These are phyloP conservation scores for Micropterix aruncella DNA, from an alignment of 2,888 invertebrate genomes.

Conservation along the genomic window DNA sequence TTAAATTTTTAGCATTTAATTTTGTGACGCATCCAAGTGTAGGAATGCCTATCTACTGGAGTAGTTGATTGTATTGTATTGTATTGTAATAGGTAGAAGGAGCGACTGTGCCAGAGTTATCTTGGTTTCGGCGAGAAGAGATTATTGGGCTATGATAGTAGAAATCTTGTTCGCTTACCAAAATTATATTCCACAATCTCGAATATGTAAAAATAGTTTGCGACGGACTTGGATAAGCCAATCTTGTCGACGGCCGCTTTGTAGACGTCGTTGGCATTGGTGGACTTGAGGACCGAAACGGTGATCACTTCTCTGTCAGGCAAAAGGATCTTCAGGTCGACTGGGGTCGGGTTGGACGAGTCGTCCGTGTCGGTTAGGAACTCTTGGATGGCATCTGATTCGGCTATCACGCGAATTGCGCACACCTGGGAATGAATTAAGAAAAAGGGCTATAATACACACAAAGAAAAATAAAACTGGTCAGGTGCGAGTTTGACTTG, in stretches of 20 bases:
- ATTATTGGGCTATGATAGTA: too few species aligned
- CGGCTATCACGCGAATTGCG: constrained; percentile 94
- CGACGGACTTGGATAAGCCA: constrained; percentile 62
- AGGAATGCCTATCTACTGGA: too few species aligned
- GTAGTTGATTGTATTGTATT: too few species aligned
- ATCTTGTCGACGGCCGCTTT: constrained; percentile 75
- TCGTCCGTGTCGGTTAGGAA: constrained; percentile 90
- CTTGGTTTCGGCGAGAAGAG: too few species aligned
- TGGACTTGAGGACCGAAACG: constrained; percentile 77
- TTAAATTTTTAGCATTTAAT: too few species aligned
- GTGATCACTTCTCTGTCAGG: constrained; percentile 86
- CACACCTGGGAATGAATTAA: constrained; percentile 46
- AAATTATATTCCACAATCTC: constrained; percentile 97
- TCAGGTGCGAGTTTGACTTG: too few species aligned
- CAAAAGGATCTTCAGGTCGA: constrained; percentile 67
- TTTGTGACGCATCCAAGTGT: too few species aligned
- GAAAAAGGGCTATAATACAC: too few species aligned
- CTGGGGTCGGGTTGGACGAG: constrained; percentile 58
- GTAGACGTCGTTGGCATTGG: constrained; percentile 85
- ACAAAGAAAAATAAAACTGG: too few species aligned
- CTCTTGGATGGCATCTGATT: constrained; percentile 93
- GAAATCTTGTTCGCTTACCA: constrained; percentile 60
- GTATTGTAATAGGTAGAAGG: too few species aligned
- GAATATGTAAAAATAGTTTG: constrained; percentile 89
- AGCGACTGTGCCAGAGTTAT: too few species aligned